phyloP scores from a whole-genome alignment of 2,797 vertebrate genomes.

The Enteromius viviparus region DNA sequence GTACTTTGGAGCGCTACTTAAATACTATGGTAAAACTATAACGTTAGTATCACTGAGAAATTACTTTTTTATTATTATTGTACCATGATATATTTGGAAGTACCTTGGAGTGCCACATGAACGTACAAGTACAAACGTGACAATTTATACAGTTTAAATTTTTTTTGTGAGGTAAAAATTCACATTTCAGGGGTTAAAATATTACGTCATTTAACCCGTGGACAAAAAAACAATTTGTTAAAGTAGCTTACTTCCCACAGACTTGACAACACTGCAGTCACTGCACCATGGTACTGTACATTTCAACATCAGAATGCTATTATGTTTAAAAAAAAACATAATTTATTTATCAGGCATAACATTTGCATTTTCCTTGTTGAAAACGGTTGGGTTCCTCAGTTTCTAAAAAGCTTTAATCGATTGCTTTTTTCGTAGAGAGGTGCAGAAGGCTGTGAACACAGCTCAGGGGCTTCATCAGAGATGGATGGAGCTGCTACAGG shows the following conservation, averaged over 20 bases:
- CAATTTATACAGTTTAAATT: too few species aligned
- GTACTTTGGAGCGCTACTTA: not conserved
- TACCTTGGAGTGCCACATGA: too few species aligned
- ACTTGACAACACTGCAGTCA: too few species aligned
- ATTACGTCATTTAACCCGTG: too few species aligned
- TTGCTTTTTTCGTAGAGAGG: slow-evolving; percentile 76
- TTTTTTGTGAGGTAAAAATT: too few species aligned
- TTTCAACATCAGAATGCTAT: not conserved
- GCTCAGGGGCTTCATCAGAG: slow-evolving; percentile 93
- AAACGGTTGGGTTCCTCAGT: not conserved
- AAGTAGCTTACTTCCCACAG: too few species aligned
- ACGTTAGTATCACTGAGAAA: not conserved
- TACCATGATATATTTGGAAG: not conserved
- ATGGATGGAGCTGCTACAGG: slow-evolving; percentile 91
- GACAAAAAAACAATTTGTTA: too few species aligned
- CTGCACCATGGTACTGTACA: not conserved
- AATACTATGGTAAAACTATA: not conserved
- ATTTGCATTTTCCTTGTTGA: not conserved
- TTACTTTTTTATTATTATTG: too few species aligned
- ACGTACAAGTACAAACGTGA: too few species aligned
- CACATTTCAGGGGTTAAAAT: too few species aligned
- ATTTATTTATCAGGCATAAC: not conserved
- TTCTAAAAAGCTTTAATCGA: slow-evolving; percentile 16
- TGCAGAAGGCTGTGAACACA: slow-evolving; percentile 94
- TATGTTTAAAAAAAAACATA: not conserved